Evolutionary conservation across 2,888 invertebrate genomes (phyloP), one percentile per base, ranked within the genome.

Genomic region (Netelia melanura): DNA sequence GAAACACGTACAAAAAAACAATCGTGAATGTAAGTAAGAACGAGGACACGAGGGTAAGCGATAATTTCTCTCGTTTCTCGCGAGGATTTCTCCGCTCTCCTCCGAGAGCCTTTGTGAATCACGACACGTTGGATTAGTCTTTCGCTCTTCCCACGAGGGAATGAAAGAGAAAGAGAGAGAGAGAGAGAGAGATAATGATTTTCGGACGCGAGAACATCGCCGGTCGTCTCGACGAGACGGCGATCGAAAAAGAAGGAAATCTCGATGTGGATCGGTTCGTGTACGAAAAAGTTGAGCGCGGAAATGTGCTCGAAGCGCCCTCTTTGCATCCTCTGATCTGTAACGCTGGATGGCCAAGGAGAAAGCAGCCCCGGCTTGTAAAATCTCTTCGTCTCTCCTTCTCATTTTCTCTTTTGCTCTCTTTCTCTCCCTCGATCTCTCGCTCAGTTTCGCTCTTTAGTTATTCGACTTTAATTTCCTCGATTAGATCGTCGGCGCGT

Each of bases 81-180:
- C 54, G 14, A 62, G 58, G n/a, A 83, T 83, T 83, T 83, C 83
- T 83, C 74, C 61, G 68, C 68, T 58, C 38, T 43, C 21, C 56
- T 14, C 17, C 54, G 64, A 71, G 48, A 62, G 52, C 23, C 30
- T 23, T 44, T 17, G 23, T 14, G n/a, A 38, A 64, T 64, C 64
- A 56, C 64, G 76, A 76, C 65, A 43, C 56, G 54, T 65, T 43
- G 56, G 64, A 64, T 76, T 14, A 54, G 14, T 48, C n/a, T 48
- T 58, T 25, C n/a, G 5, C 21, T 58, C 58, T 67, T 10, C 30
- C 44, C 25, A 54, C 54, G 52, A 48, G 17, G 8, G 43, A 56
- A 43, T 9, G 10, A 3, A 30, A 30, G 30, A 17, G 23, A 58
- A 5, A 58, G 23, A 58, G 23, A 58, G 58, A 23, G 58, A 17